Conservation (phyloP, 1,140 invertebrate species). For the Bombyx mori region DNA sequence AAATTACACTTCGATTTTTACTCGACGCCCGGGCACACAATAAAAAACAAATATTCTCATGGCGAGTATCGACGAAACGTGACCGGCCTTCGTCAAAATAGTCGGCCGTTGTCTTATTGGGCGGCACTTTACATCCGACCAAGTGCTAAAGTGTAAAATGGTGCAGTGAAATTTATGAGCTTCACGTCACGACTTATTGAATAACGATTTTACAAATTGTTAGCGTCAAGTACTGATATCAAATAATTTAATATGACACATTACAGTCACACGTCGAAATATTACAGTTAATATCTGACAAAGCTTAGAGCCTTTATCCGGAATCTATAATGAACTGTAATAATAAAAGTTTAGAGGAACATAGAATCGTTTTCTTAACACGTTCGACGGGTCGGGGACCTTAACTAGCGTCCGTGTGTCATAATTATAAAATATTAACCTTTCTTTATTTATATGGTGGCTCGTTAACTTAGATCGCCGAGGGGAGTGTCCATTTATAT, state of each 20-base stretch:
- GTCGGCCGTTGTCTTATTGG: conserved; percentile 62
- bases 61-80: conserved; percentile 66
- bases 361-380: conserved; percentile 4
- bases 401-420: conserved; percentile 18
- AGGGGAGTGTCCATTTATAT: conserved; percentile 63
- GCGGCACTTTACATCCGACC: conserved; percentile 51
- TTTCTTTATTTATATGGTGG: conserved; percentile 60
- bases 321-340: background rate
- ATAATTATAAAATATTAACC: conserved; percentile 33
- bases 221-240: conserved; percentile 27
- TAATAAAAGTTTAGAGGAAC: background rate
- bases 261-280: conserved; percentile 11
- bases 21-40: conserved; percentile 53
- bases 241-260: conserved; percentile 19
- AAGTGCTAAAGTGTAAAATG: conserved; percentile 69
- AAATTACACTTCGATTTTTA: conserved; percentile 69
- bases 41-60: conserved; percentile 72
- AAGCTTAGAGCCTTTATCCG: conserved; percentile 5
- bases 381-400: conserved; percentile 11
- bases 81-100: conserved; percentile 69
- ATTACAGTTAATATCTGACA: conserved; percentile 4
- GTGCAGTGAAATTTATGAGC: conserved; percentile 62
- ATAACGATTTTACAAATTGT: conserved; percentile 60
- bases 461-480: conserved; percentile 66
- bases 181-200: conserved; percentile 62